Evolutionary conservation across 35 echinoderm and acorn worm genomes (phyloP).

Genomic region (Anneissia japonica): DNA sequence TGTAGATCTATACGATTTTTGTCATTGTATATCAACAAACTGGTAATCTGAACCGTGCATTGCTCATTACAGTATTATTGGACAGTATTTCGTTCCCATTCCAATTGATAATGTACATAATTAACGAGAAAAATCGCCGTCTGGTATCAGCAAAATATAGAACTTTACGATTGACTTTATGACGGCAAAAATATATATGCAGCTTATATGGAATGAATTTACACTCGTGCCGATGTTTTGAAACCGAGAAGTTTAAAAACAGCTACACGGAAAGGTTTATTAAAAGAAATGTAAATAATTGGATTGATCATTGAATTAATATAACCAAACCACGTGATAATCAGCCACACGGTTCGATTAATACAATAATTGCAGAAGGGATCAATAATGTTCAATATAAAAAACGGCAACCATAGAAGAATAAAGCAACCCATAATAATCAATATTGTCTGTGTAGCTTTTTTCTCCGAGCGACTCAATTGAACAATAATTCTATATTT

Average conservation of each 20-base stretch:
- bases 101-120: too few relatives aligned
- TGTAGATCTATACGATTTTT: too few relatives aligned
- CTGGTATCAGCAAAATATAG: too few relatives aligned
- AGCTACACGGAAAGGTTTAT: neutral
- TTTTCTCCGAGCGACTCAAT: neutral
- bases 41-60: too few relatives aligned
- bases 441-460: neutral
- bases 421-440: slow-evolving; percentile 20
- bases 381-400: slow-evolving; percentile 4
- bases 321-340: neutral
- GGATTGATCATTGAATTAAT: slow-evolving; percentile 14
- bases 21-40: too few relatives aligned
- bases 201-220: too few relatives aligned
- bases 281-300: slow-evolving; percentile 7
- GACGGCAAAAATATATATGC: too few relatives aligned
- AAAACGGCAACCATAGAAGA: slow-evolving; percentile 5
- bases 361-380: slow-evolving; percentile 18
- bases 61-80: too few relatives aligned
- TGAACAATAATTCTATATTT: neutral
- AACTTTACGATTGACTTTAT: too few relatives aligned
- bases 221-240: neutral
- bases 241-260: neutral
- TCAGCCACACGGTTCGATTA: neutral
- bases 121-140: too few relatives aligned
- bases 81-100: too few relatives aligned